phyloP scores from a whole-genome alignment of 2,797 vertebrate genomes.

The Oryzias sinensis region DNA sequence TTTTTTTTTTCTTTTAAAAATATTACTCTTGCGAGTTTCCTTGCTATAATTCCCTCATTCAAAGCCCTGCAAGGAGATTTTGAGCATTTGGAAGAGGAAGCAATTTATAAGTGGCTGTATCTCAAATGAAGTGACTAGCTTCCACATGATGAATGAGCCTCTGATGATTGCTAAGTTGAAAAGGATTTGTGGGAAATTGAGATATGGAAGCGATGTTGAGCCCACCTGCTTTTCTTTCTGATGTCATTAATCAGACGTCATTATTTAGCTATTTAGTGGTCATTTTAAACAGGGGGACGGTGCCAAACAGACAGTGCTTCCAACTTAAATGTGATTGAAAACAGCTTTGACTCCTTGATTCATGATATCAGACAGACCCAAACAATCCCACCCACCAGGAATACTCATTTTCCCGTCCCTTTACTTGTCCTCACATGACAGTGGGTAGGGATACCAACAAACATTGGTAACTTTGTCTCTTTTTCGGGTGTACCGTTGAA shows the following conservation, averaged over 20 bases:
- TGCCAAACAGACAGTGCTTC: constrained; percentile 50
- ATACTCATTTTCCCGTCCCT: constrained; percentile 10
- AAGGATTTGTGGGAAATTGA: constrained; percentile 51
- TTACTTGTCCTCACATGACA: constrained; percentile 42
- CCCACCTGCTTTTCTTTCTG: constrained; percentile 62
- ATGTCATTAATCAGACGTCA: constrained; percentile 67
- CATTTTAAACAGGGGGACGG: constrained; percentile 59
- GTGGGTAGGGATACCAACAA: constrained; percentile 41
- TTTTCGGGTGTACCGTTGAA: constrained; percentile 41
- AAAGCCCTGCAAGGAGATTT: constrained; percentile 50
- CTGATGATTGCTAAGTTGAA: constrained; percentile 64
- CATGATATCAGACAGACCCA: constrained; percentile 46
- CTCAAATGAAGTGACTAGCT: constrained; percentile 50
- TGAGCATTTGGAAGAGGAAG: constrained; percentile 34
- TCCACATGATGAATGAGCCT: constrained; percentile 64
- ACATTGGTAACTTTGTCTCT: constrained; percentile 33
- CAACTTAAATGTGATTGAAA: constrained; percentile 56
- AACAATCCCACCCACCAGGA: constrained; percentile 41
- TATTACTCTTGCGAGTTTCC: constrained; percentile 33
- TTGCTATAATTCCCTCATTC: constrained; percentile 52
- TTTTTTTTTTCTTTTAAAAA: constrained; percentile 29
- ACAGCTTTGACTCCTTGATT: constrained; percentile 44
- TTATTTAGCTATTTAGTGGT: constrained; percentile 62
- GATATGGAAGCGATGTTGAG: constrained; percentile 48
- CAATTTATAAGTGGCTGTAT: constrained; percentile 62